These are phyloP conservation scores for Pelodiscus sinensis DNA, from an alignment of 2,113 vertebrate species.

Conservation along the genomic window DNA sequence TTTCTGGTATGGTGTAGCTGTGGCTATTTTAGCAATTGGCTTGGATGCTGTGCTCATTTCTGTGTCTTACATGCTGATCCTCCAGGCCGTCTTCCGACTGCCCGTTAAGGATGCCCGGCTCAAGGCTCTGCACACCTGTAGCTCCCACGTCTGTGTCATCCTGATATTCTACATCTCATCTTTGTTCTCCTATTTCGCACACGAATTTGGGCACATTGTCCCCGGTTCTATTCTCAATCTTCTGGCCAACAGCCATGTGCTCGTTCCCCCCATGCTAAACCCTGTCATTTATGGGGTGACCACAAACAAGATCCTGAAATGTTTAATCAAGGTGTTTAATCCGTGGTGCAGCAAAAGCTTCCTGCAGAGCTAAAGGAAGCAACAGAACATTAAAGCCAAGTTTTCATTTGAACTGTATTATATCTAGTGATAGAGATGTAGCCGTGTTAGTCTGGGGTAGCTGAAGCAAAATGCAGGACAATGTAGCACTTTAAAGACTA, in stretches of 20 bases:
- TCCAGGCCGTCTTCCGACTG: constrained; percentile 11
- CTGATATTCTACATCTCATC: constrained; percentile 31
- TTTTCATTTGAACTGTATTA: too few species aligned
- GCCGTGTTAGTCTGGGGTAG: too few species aligned
- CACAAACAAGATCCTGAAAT: constrained; percentile 20
- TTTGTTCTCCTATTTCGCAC: neutral
- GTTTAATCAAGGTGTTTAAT: neutral
- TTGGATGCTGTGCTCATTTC: constrained; percentile 44
- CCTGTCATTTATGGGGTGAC: constrained; percentile 51
- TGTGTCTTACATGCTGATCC: constrained; percentile 7
- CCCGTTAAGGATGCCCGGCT: constrained; percentile 12
- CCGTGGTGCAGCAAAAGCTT: too few species aligned
- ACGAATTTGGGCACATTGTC: constrained; percentile 2
- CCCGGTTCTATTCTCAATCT: constrained; percentile 32
- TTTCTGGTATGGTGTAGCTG: constrained; percentile 35
- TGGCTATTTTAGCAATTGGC: constrained; percentile 46
- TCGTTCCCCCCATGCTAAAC: constrained; percentile 51
- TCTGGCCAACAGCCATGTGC: constrained; percentile 45
- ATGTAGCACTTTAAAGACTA: too few species aligned
- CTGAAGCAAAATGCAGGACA: too few species aligned
- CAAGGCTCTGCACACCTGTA: constrained; percentile 37
- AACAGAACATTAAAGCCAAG: too few species aligned
- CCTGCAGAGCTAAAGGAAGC: too few species aligned
- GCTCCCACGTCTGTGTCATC: constrained; percentile 30
- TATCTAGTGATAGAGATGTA: too few species aligned